phyloP scores from a whole-genome alignment of 2,113 vertebrate species.

The Nothoprocta pentlandii region DNA sequence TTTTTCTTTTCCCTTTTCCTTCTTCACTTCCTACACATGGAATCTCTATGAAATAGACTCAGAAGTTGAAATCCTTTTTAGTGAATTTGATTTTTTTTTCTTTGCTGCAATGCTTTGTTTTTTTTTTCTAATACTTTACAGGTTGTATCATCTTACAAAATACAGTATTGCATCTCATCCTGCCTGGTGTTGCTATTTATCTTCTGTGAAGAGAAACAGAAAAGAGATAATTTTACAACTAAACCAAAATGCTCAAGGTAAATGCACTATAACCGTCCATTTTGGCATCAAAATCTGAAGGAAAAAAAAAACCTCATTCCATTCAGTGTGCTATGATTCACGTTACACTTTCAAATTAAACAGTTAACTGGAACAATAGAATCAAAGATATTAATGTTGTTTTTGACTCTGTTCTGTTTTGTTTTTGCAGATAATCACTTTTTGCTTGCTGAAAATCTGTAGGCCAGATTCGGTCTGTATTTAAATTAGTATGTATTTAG shows the following conservation, averaged over 20 bases:
- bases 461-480: neutral
- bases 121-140: neutral
- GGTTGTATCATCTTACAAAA: too few species aligned
- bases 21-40: neutral
- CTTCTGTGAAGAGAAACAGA: slow-evolving; percentile 3
- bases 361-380: slow-evolving; percentile 38
- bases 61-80: neutral
- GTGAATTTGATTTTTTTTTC: neutral
- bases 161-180: neutral
- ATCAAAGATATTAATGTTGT: neutral
- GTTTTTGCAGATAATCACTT: slow-evolving; percentile 24
- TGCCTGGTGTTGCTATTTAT: slow-evolving; percentile 9
- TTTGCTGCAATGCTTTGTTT: neutral
- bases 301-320: neutral
- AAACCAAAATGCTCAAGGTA: slow-evolving; percentile 20
- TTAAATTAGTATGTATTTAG: neutral
- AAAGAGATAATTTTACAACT: slow-evolving; percentile 27
- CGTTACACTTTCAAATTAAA: slow-evolving; percentile 16
- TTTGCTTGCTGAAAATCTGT: neutral
- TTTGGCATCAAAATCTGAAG: slow-evolving; percentile 21
- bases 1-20: neutral
- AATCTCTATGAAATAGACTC: neutral
- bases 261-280: neutral
- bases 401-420: neutral
- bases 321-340: neutral